Base-by-base conservation (phyloP, 2,797 vertebrate species). In the Adelosebastes latens region DNA sequence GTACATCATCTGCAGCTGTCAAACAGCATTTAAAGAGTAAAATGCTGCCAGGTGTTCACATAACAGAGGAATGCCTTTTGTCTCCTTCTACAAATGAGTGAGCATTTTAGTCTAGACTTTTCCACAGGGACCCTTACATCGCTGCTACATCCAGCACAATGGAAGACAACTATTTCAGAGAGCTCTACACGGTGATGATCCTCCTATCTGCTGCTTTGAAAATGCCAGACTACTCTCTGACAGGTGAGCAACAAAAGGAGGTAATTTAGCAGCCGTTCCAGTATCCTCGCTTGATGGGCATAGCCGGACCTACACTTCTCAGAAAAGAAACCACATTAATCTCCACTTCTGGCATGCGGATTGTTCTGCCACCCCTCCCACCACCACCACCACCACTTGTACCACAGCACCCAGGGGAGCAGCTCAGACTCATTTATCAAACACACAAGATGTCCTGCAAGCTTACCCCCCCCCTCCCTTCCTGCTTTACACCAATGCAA, bases 361-460 rank as follows among this genome's bases (percentile, higher is more conserved):
- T 89, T 89, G 87, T 89, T 88, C 81, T 55, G 49, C 49, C 60
- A 22, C 67, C 74, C 62, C 59, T 70, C 73, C 76, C 32, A 67
- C 42, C 64, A 65, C 42, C 62, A 29, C 60, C 52, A 31, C 49
- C 71, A 22, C 32, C 64, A 29, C 84, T 87, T 79, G 72, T 80
- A 68, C 80, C 16, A 13, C 4, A 46, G 68, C 81, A 87, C 86
- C 82, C 87, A 77, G 9, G 88, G 87, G 87, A 93, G 76, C 78
- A 79, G 69, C 80, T 78, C 66, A 86, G 84, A 83, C 87, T 90
- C 87, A 93, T 94, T 93, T 86, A 93, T 94, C 93, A 94, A 86
- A 88, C 67, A 78, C 79, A 79, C 81, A 90, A 75, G 52, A 85
- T 87, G 81, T 85, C 84, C 87, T 75, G 32, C 67, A 59, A 82